A percentile compares a stretch with the other conserved stretches of the same genome.
These are phyloP conservation scores for Caerostris extrusa DNA, from an alignment of 1,140 invertebrate species.

Conservation along the genomic window DNA sequence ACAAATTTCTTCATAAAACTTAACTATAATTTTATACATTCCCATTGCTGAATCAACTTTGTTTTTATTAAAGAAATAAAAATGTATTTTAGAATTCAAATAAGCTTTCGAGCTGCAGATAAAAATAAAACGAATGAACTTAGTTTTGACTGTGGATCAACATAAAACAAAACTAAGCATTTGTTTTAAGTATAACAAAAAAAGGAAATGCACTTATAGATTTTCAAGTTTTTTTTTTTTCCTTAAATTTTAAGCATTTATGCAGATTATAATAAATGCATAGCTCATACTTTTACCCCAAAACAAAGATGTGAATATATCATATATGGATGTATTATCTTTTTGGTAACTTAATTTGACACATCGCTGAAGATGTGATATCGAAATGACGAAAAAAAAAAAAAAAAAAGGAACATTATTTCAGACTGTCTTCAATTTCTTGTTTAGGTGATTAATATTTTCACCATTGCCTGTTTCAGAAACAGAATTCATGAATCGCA, in stretches of 20 bases:
- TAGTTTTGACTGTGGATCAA: neutral
- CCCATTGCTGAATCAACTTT: too few species aligned
- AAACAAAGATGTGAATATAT: neutral
- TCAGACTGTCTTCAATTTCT: constrained; percentile 72
- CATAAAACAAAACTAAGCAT: neutral
- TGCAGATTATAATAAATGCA: constrained; percentile 66
- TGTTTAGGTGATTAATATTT: constrained; percentile 50
- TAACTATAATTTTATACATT: neutral
- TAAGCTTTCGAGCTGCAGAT: neutral
- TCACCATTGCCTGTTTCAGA: constrained; percentile 64
- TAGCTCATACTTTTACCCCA: constrained; percentile 48
- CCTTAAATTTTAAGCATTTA: constrained; percentile 8
- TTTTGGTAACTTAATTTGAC: neutral
- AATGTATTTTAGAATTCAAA: neutral
- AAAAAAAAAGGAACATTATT: neutral
- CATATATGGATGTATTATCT: neutral
- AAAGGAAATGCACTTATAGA: neutral
- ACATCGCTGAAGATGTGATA: neutral
- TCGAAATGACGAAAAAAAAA: neutral
- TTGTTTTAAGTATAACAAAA: constrained; percentile 6
- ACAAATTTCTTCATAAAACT: neutral
- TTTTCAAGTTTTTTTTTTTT: neutral
- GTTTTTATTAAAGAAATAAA: neutral
- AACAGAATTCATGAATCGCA: constrained; percentile 69
- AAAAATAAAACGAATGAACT: neutral